These are phyloP conservation scores for Alectoris magna DNA, from an alignment of 2,797 vertebrate species.

Conservation along the genomic window DNA sequence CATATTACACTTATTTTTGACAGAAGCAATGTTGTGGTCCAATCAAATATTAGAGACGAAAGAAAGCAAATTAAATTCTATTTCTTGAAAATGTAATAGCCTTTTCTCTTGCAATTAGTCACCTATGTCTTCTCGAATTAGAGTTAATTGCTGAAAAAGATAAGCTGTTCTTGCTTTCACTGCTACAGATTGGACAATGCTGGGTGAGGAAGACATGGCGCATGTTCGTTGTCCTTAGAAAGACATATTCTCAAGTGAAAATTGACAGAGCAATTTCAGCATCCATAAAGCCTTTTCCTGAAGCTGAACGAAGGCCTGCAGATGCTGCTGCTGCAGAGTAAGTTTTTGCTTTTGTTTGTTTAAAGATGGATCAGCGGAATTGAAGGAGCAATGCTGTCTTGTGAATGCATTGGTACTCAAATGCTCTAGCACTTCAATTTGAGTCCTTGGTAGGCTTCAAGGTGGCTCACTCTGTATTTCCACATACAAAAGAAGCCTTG, in stretches of 20 bases:
- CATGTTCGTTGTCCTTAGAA: background rate
- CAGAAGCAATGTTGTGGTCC: background rate
- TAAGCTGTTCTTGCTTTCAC: background rate
- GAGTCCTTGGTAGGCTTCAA: background rate
- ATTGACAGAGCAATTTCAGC: constrained; percentile 14
- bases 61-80: background rate
- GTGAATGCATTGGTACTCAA: background rate
- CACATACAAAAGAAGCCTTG: background rate
- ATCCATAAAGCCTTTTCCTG: background rate
- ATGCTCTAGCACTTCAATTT: background rate
- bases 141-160: constrained; percentile 37
- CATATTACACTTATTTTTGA: background rate
- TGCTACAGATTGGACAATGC: background rate
- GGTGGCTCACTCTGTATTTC: accelerated
- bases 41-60: background rate
- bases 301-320: background rate
- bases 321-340: background rate
- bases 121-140: constrained; percentile 19
- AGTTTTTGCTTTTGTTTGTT: background rate
- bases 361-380: background rate
- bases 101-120: constrained; percentile 11
- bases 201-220: background rate
- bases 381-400: background rate
- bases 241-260: background rate
- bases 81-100: constrained; percentile 2